Percentiles rank a stretch among this genome's conserved stretches.
Evolutionary conservation across 2,888 invertebrate species (phyloP).

Genomic region (Galerucella nymphaeae): DNA sequence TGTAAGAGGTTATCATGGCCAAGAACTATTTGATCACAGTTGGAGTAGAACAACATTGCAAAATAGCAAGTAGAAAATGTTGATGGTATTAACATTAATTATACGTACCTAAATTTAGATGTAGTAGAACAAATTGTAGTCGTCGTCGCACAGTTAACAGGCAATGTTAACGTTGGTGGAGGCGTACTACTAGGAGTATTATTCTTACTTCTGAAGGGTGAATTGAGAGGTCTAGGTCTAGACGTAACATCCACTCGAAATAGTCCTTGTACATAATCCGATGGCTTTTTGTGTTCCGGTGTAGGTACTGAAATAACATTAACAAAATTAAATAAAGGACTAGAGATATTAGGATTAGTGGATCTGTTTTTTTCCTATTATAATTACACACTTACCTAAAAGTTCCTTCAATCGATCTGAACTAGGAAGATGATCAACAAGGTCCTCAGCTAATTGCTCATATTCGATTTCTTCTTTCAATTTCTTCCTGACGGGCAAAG

Average conservation of each 20-base stretch:
- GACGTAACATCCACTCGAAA: constrained; percentile 71
- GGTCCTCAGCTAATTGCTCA: constrained; percentile 75
- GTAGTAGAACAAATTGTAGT: constrained; percentile 27
- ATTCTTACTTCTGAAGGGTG: constrained; percentile 61
- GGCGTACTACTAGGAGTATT: constrained; percentile 60
- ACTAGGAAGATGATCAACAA: constrained; percentile 72
- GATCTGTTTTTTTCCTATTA: no score
- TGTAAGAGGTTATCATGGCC: no score
- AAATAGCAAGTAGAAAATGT: no score
- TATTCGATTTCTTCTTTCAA: constrained; percentile 83
- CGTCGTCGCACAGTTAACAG: constrained; percentile 44
- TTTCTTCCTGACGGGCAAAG: constrained; percentile 70
- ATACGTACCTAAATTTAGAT: constrained; percentile 54
- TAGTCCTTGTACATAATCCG: constrained; percentile 76
- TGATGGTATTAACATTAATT: not conserved
- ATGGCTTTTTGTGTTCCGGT: constrained; percentile 75
- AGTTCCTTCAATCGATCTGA: constrained; percentile 76
- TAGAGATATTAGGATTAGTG: no score
- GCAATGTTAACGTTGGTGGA: constrained; percentile 56
- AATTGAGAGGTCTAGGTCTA: constrained; percentile 65
- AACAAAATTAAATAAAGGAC: not conserved
- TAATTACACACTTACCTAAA: constrained; percentile 67
- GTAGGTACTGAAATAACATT: constrained; percentile 68
- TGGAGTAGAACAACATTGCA: no score
- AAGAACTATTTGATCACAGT: no score